A percentile compares a stretch with the other conserved stretches of the same genome.
Conservation (phyloP, 2,888 invertebrate species). For the Steinernema carpocapsae region DNA sequence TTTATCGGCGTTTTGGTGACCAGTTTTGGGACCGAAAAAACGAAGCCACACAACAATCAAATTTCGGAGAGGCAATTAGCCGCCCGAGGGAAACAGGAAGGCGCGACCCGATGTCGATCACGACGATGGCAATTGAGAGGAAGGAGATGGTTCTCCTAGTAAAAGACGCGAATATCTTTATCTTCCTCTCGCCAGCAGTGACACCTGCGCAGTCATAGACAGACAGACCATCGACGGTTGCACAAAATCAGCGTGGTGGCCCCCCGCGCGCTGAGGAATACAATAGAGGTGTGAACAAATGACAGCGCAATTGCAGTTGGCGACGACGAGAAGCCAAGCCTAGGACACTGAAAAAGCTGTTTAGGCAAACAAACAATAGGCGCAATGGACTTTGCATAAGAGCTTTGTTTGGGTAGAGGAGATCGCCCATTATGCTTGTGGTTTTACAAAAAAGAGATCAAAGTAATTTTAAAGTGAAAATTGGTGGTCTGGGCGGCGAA, state of each 20-base stretch:
- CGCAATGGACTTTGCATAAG: conserved; percentile 16
- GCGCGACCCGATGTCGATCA: conserved; percentile 28
- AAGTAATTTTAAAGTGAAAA: no score
- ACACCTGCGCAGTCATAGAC: conserved; percentile 10
- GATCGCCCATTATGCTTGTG: no score
- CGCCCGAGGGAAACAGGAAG: conserved; percentile 33
- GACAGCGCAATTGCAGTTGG: conserved; percentile 29
- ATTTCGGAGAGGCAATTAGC: conserved; percentile 34
- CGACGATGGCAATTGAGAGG: conserved; percentile 22
- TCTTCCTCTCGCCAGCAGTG: neutral
- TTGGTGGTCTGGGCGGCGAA: no score
- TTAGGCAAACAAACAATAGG: conserved; percentile 32
- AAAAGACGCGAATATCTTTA: neutral
- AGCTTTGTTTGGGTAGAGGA: neutral
- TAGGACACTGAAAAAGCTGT: neutral
- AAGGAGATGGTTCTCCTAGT: neutral
- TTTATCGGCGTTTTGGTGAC: conserved; percentile 32
- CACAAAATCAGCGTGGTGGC: conserved; percentile 13
- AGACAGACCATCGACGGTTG: conserved; percentile 5
- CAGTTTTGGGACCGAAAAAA: conserved; percentile 31
- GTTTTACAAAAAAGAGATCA: no score
- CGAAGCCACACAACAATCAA: conserved; percentile 29
- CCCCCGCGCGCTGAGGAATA: conserved; percentile 14
- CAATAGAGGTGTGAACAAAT: conserved; percentile 32
- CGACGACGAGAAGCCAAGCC: conserved; percentile 25